Conservation (phyloP, 2,888 invertebrate species). For the Cephus rjabovi region DNA sequence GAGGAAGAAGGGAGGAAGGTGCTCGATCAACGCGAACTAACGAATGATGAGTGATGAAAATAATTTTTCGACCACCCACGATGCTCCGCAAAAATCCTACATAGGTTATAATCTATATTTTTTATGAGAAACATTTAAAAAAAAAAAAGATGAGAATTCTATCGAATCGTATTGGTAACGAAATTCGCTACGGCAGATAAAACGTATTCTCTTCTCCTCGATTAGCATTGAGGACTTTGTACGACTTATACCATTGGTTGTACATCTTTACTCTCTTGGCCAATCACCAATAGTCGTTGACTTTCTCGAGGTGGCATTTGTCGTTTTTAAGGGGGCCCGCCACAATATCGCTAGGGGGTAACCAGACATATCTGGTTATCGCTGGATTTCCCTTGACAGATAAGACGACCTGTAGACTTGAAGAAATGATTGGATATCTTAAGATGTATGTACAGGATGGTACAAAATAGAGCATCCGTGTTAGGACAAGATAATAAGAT, state of each 20-base stretch:
- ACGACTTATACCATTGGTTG: background rate
- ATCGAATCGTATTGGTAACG: background rate
- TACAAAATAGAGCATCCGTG: background rate
- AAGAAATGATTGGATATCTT: background rate
- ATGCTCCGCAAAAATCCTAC: background rate
- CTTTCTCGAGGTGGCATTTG: background rate
- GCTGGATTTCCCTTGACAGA: background rate
- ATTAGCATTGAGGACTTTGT: background rate
- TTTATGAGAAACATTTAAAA: background rate
- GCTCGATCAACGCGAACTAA: too few relatives aligned
- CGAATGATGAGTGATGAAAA: background rate
- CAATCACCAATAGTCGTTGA: background rate
- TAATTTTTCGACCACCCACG: background rate
- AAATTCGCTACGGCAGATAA: background rate
- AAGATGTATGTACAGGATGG: background rate
- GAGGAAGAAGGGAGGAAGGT: too few relatives aligned
- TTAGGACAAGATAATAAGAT: background rate
- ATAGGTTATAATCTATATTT: background rate
- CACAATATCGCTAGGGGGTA: conserved; percentile 26
- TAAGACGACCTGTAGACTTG: background rate
- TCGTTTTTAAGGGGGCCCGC: background rate
- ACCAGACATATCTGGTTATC: conserved; percentile 21
- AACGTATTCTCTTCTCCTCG: background rate
- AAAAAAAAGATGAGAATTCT: background rate
- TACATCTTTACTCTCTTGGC: background rate